phyloP scores from a whole-genome alignment of 2,797 vertebrate genomes.

The Sylvilagus floridanus region DNA sequence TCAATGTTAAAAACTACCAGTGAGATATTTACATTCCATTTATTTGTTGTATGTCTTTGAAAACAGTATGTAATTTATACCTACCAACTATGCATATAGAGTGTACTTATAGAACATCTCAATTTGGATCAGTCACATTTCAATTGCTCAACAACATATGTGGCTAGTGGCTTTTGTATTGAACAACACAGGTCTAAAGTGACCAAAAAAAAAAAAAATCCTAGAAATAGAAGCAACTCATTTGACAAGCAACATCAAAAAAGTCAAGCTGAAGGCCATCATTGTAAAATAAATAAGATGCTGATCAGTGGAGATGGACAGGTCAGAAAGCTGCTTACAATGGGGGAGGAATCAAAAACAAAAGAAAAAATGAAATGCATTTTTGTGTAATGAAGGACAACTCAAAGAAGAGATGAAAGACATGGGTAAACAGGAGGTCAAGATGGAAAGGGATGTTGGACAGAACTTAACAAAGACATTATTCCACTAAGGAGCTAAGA shows the following conservation, averaged over 20 bases:
- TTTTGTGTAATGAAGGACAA: background rate
- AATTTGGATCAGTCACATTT: background rate
- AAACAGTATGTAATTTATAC: background rate
- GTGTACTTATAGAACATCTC: background rate
- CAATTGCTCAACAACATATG: background rate
- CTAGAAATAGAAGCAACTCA: background rate
- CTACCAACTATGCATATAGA: no score
- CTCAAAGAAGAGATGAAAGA: background rate
- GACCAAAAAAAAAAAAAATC: background rate
- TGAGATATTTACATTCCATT: background rate
- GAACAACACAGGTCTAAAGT: background rate
- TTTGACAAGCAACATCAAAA: background rate
- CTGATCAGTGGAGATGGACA: background rate
- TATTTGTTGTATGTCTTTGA: slow-evolving; percentile 42
- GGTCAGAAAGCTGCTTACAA: background rate
- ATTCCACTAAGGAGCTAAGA: background rate
- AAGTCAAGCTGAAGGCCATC: background rate
- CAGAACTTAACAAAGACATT: background rate
- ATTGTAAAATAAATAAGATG: slow-evolving; percentile 31
- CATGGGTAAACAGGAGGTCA: background rate
- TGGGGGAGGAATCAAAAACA: background rate
- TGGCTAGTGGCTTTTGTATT: background rate
- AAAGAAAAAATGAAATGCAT: background rate
- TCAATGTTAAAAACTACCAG: slow-evolving; percentile 56
- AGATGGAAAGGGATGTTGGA: background rate